These are phyloP conservation scores for Watsonalla cultraria DNA, from an alignment of 2,888 invertebrate species.

Conservation along the genomic window DNA sequence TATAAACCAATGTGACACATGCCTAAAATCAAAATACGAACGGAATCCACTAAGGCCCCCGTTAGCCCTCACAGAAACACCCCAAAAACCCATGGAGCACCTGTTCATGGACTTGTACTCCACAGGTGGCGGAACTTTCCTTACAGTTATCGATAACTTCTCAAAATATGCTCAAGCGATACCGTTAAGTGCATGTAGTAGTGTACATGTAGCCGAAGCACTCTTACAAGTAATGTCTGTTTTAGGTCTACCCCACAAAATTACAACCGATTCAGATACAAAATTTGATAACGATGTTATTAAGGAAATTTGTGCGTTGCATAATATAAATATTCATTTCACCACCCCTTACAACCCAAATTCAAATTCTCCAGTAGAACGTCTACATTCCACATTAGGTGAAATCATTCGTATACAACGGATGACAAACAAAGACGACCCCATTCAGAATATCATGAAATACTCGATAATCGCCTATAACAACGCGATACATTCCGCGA, in stretches of 20 bases:
- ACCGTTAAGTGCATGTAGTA: constrained; percentile 14
- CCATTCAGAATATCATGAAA: constrained; percentile 22
- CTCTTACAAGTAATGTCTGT: constrained; percentile 15
- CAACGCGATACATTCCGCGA: constrained; percentile 24
- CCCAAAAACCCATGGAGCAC: constrained; percentile 6
- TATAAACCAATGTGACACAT: constrained; percentile 25
- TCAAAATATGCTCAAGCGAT: constrained; percentile 24
- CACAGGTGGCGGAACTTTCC: constrained; percentile 15
- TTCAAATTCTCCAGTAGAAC: too few species aligned
- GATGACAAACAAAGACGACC: constrained; percentile 19
- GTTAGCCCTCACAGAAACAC: constrained; percentile 17
- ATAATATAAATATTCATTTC: constrained; percentile 18
- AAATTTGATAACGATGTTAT: constrained; percentile 28
- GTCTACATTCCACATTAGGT: constrained; percentile 15
- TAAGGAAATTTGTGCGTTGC: constrained; percentile 17
- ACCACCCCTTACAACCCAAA: constrained; percentile 21
- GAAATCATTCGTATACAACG: constrained; percentile 19
- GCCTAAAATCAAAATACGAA: constrained; percentile 26
- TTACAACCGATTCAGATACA: constrained; percentile 23
- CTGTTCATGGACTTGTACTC: constrained; percentile 15
- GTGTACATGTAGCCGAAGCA: constrained; percentile 19
- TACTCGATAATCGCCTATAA: constrained; percentile 28
- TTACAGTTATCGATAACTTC: constrained; percentile 26
- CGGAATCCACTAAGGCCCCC: constrained; percentile 23
- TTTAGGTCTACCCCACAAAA: constrained; percentile 18